Base-by-base conservation (phyloP, 2,797 vertebrate genomes). In the Brachyrhaphis roseni region DNA sequence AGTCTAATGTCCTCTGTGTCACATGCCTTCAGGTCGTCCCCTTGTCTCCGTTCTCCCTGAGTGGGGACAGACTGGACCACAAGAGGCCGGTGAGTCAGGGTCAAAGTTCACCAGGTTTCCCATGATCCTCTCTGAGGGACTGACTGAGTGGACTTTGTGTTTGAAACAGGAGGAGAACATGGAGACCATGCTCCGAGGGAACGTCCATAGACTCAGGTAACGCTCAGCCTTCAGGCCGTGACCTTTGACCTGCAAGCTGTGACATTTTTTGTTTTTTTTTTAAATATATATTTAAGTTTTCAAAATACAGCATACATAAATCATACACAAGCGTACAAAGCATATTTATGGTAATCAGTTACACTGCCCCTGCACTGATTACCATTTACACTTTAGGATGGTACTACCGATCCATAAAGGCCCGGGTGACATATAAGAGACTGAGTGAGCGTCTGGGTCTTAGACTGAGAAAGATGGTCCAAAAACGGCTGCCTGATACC, bases 201-300 rank as follows among this genome's bases (percentile, higher is more conserved):
- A 88, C 87, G 89, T 94, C 73, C 95, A 94, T 71, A 94, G 94
- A 91, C 82, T 92, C 26, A 95, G 94, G 95, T 96, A 89, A 82
- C 41, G 5, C n/a, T 34, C 26, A 45, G 8, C n/a, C n/a, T 57
- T 1, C 53, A 28, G n/a, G 53, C 26, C 0, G 4, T 13, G 53
- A 12, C 53, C 53, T 28, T 57, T 18, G 2, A 4, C 0, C 2
- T 49, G 6, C 49, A 34, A 8, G 47, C 18, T 6, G 47, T n/a
- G 26, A 12, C 26, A 1, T 55, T n/a, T 8, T 39, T 39, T 7
- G 5, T 41, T 41, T 41, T 41, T 41, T 41, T 43, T 43, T 2
- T 2, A 10, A 43, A 43, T 10, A 43, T 36, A 43, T 43, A 43
- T 43, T 11, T 43, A 43, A 43, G 41, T 43, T 43, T 43, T 43